A percentile compares a stretch with the other conserved stretches of the same genome.
Evolutionary conservation across 2,113 vertebrate genomes (phyloP).

Genomic region (Pleuronectes platessa): DNA sequence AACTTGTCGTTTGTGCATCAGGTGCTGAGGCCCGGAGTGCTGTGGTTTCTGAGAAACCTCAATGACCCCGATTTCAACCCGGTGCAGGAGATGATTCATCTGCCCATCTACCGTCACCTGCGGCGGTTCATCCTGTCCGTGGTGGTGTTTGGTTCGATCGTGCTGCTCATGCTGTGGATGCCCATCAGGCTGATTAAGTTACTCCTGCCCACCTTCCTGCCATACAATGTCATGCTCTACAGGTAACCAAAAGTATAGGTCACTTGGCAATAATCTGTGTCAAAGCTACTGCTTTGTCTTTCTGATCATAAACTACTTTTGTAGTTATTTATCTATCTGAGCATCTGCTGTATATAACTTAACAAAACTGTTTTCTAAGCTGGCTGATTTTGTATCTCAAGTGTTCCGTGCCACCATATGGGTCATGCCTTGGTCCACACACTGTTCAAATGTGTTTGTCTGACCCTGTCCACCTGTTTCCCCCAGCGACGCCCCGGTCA

Average conservation of each 20-base stretch:
- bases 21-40: slow-evolving; percentile 96
- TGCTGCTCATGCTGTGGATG: slow-evolving; percentile 98
- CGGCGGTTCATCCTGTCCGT: slow-evolving; percentile 98
- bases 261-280: not conserved
- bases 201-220: slow-evolving; percentile 92
- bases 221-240: slow-evolving; percentile 99
- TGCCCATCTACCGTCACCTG: slow-evolving; percentile 98
- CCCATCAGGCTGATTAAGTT: slow-evolving; percentile 97
- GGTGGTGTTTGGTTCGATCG: slow-evolving; percentile 98
- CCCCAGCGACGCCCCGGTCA: slow-evolving; percentile 96
- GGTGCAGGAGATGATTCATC: slow-evolving; percentile 99
- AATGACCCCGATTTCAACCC: slow-evolving; percentile 99
- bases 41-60: slow-evolving; percentile 99
- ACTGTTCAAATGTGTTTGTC: not conserved
- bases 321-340: not conserved
- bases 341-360: not conserved
- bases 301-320: not conserved
- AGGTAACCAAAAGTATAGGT: slow-evolving; percentile 82
- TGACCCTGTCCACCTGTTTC: slow-evolving; percentile 25
- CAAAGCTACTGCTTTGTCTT: slow-evolving; percentile 4
- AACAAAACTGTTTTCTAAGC: not conserved
- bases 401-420: not conserved
- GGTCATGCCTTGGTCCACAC: not conserved
- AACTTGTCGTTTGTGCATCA: slow-evolving; percentile 50
- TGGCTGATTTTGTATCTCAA: too few relatives aligned